phyloP scores from a whole-genome alignment of 1,140 invertebrate species.

The Scaptomyza graminum region DNA sequence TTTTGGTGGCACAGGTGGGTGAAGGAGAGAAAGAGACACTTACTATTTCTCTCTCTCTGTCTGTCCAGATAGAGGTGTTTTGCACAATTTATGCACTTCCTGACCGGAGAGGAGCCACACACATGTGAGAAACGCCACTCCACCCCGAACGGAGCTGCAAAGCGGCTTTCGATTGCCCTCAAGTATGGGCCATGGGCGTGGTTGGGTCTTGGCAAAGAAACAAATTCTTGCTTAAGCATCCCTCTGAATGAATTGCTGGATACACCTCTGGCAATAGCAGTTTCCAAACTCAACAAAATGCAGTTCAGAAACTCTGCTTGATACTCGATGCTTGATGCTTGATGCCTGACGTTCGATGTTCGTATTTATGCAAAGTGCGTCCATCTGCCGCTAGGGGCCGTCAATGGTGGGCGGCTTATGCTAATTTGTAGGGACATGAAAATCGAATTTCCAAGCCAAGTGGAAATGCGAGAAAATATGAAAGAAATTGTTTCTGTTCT shows the following conservation, averaged over 20 bases:
- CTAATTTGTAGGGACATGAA: slow-evolving; percentile 62
- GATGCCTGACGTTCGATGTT: background rate
- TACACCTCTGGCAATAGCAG: background rate
- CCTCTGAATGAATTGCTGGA: too few species aligned
- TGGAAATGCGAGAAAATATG: slow-evolving; percentile 48
- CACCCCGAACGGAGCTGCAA: slow-evolving; percentile 63
- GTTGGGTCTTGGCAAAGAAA: background rate
- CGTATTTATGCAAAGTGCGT: slow-evolving; percentile 70
- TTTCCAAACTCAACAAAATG: slow-evolving; percentile 15
- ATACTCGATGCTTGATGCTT: background rate
- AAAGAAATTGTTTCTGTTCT: slow-evolving; percentile 52
- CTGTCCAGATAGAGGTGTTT: slow-evolving; percentile 16
- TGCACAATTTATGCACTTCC: slow-evolving; percentile 70
- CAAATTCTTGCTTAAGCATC: too few species aligned
- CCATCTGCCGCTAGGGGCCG: slow-evolving; percentile 36
- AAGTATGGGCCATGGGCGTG: background rate
- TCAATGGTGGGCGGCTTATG: slow-evolving; percentile 50
- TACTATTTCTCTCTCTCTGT: background rate
- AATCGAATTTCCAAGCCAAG: slow-evolving; percentile 66
- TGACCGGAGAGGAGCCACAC: slow-evolving; percentile 34
- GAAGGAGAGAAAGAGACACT: background rate
- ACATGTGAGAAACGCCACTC: slow-evolving; percentile 37
- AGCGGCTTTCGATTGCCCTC: slow-evolving; percentile 67
- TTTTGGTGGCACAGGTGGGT: slow-evolving; percentile 1
- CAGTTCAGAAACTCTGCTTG: slow-evolving; percentile 10